A percentile compares a stretch with the other conserved stretches of the same genome.
Conservation (phyloP, 1,140 invertebrate species). For the Oedothorax gibbosus region DNA sequence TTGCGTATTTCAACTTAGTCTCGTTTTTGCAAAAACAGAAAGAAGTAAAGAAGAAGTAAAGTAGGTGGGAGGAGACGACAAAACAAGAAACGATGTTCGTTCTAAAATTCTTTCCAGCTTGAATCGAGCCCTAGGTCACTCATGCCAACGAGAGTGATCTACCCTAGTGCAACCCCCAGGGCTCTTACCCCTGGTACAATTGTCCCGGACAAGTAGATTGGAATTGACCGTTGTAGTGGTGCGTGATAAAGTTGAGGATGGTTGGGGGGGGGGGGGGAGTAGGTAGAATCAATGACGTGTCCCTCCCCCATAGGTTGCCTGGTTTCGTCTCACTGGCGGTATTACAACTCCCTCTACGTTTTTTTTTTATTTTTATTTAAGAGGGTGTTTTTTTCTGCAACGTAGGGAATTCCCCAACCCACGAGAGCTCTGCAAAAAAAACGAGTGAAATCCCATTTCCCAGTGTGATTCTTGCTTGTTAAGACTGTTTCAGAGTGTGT, state of each 20-base stretch:
- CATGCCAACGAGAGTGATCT: slow-evolving; percentile 29
- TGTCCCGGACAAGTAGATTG: slow-evolving; percentile 43
- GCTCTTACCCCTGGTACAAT: slow-evolving; percentile 37
- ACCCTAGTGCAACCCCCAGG: slow-evolving; percentile 20
- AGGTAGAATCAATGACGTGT: slow-evolving; percentile 53
- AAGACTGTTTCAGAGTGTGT: too few relatives aligned
- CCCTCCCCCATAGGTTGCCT: not conserved
- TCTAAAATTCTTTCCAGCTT: slow-evolving; percentile 30
- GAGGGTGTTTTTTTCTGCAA: too few relatives aligned
- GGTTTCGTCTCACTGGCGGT: not conserved
- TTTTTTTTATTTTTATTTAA: not conserved
- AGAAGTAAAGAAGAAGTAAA: too few relatives aligned
- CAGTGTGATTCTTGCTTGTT: too few relatives aligned
- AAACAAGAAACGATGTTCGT: slow-evolving; percentile 31
- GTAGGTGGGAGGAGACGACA: slow-evolving; percentile 2
- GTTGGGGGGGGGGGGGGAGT: slow-evolving; percentile 6
- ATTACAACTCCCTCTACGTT: not conserved
- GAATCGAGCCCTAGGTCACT: slow-evolving; percentile 11
- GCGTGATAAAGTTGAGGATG: slow-evolving; percentile 44
- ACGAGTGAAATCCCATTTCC: too few relatives aligned
- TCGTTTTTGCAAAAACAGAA: too few relatives aligned
- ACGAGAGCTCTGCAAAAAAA: too few relatives aligned
- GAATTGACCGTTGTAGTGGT: slow-evolving; percentile 51
- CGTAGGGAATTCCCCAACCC: too few relatives aligned
- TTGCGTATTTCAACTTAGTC: too few relatives aligned